phyloP scores from a whole-genome alignment of 2,113 vertebrate genomes.

The Muntiacus reevesi region DNA sequence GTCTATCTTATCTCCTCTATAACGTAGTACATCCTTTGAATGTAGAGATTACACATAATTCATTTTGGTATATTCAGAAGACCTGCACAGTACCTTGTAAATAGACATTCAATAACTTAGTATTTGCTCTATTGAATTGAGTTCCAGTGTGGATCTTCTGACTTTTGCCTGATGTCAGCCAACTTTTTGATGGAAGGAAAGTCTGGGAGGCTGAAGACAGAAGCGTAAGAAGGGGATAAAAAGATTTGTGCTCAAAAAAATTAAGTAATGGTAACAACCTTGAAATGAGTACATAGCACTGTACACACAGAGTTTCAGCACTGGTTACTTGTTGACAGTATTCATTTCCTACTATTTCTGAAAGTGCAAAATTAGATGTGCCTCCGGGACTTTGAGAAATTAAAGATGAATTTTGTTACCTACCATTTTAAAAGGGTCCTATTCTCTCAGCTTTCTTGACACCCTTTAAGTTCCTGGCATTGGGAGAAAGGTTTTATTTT shows the following conservation, averaged over 20 bases:
- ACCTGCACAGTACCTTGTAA: constrained; percentile 30
- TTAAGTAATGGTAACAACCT: not conserved
- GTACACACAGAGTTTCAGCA: not conserved
- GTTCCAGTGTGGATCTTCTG: constrained; percentile 33
- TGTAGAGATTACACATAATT: constrained; percentile 34
- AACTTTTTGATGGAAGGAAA: constrained; percentile 18
- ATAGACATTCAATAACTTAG: constrained; percentile 44
- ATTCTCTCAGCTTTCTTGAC: not conserved
- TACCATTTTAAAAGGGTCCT: not conserved
- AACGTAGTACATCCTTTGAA: constrained; percentile 16
- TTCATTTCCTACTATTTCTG: not conserved
- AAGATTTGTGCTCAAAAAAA: not conserved
- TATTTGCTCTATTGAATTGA: constrained; percentile 47
- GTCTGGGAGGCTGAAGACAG: not conserved
- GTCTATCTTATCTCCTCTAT: not conserved
- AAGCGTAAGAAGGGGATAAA: not conserved
- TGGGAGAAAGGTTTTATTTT: not conserved
- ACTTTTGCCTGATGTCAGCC: constrained; percentile 34
- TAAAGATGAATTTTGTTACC: not conserved
- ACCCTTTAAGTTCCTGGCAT: not conserved
- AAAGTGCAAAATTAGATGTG: not conserved
- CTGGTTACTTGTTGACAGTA: not conserved
- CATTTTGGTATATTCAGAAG: constrained; percentile 35
- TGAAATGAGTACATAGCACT: not conserved
- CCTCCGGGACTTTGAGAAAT: not conserved